Conservation (phyloP, 2,113 vertebrate genomes). For the Hypocryptadius cinnamomeus region DNA sequence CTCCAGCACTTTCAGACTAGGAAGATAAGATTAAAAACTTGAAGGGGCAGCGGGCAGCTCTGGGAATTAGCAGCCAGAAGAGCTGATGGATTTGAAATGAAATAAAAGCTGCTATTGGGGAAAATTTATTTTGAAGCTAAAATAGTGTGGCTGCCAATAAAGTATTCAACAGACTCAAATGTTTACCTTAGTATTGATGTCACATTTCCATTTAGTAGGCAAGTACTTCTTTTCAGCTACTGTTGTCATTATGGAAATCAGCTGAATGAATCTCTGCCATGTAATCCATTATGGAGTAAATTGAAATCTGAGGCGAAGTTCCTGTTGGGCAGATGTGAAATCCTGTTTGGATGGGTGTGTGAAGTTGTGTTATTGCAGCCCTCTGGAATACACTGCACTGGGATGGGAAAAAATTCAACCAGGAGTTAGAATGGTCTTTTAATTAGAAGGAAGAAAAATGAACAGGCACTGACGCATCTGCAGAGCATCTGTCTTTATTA, state of each 20-base stretch:
- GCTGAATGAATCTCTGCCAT: background rate
- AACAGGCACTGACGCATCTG: background rate
- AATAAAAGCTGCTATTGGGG: constrained; percentile 42
- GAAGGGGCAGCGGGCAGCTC: constrained; percentile 30
- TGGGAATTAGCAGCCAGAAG: constrained; percentile 32
- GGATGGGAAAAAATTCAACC: background rate
- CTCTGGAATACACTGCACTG: background rate
- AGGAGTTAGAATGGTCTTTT: background rate
- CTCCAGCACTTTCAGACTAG: constrained; percentile 8
- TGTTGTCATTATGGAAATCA: constrained; percentile 33
- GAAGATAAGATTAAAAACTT: constrained; percentile 55
- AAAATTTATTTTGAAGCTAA: constrained; percentile 30
- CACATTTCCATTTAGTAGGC: constrained; percentile 10
- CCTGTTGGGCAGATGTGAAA: background rate
- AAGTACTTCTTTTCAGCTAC: background rate
- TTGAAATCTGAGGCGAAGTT: background rate
- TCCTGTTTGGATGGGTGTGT: accelerated
- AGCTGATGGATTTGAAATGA: constrained; percentile 45
- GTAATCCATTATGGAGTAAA: background rate
- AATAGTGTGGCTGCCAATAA: background rate
- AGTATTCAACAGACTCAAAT: background rate
- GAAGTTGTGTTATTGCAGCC: background rate
- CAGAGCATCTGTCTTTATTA: background rate
- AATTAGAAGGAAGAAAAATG: background rate
- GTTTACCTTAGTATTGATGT: constrained; percentile 39